Conservation (phyloP, 2,113 vertebrate species). For the Myotis brandtii region DNA sequence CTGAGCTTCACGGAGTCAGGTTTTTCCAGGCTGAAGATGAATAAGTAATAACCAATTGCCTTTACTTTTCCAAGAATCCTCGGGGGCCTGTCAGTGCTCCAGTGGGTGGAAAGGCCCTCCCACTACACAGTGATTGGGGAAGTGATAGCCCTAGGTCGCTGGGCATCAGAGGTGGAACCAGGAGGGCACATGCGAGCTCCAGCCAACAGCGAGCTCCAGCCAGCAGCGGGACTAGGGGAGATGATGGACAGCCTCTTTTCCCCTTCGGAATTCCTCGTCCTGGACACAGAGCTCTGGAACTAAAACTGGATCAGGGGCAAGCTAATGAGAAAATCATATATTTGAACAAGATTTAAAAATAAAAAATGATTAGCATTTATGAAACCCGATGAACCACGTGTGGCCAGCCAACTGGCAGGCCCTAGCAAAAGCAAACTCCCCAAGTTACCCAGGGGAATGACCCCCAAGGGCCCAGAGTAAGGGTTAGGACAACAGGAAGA, state of each 20-base stretch:
- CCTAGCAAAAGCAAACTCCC: neutral
- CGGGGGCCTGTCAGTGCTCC: neutral
- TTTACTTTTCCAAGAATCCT: neutral
- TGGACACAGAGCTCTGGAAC: neutral
- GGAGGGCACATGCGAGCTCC: neutral
- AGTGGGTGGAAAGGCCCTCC: neutral
- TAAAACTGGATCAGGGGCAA: neutral
- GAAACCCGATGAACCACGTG: neutral
- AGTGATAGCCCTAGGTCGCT: constrained; percentile 16
- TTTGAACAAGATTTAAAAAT: neutral
- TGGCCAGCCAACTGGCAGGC: neutral
- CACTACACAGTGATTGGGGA: neutral
- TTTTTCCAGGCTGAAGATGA: constrained; percentile 22
- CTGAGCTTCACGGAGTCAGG: neutral
- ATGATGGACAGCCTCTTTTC: neutral
- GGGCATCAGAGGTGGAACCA: neutral
- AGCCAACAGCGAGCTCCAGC: neutral
- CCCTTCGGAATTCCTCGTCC: neutral
- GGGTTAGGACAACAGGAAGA: neutral
- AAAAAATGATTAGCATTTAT: constrained; percentile 9
- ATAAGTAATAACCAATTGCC: neutral
- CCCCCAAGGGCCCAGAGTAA: neutral
- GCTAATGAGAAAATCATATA: constrained; percentile 6
- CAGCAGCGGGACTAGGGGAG: neutral
- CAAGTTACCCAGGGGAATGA: constrained; percentile 7